Base-by-base conservation (phyloP, 1,140 invertebrate species). In the Phortica variegata region DNA sequence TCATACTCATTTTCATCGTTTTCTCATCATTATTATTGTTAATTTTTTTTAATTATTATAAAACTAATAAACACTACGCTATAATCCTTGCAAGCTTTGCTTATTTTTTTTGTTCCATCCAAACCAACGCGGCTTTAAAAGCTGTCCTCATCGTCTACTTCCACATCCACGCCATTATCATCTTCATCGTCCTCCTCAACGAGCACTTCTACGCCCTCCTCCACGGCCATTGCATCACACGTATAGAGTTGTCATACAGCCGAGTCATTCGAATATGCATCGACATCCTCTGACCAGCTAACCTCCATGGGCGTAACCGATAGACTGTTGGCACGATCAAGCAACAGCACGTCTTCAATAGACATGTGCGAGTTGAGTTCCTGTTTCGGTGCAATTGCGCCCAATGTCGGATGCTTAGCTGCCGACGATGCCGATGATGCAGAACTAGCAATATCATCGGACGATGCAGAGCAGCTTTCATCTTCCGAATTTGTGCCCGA, bases 401-500 rank as follows among this genome's bases (percentile, higher is more conserved):
- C 54, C 0, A 36, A 13, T 36, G 12, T n/a, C 15, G 46, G 41
- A 10, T 26, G 34, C 2, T n/a, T 40, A 5, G 43, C 54, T 3
- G 52, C 56, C 6, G 66, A 71, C 0, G 60, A 52, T 2, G 56
- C 56, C 48, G 59, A 58, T 2, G 72, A 75, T 15, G 71, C 49
- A 2, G 60, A 62, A 44, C 62, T 62, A 36, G 57, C 48, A 40
- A 52, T 69, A 34, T 75, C 73, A 49, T 75, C 73, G 12, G 73
- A 75, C 2, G 73, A 76, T 15, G 73, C 76, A 1, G 75, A 72
- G 17, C 77, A 81, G 52, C 78, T 77, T 53, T 81, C 80, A 56
- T 81, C 81, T 52, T 82, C 80, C 0, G 80, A 81, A 47, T 81
- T 81, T 38, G 79, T 78, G 36, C 81, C 80, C 3, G 78, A 80